Base-by-base conservation (phyloP, 2,113 vertebrate species). In the Chionodraco myersi region DNA sequence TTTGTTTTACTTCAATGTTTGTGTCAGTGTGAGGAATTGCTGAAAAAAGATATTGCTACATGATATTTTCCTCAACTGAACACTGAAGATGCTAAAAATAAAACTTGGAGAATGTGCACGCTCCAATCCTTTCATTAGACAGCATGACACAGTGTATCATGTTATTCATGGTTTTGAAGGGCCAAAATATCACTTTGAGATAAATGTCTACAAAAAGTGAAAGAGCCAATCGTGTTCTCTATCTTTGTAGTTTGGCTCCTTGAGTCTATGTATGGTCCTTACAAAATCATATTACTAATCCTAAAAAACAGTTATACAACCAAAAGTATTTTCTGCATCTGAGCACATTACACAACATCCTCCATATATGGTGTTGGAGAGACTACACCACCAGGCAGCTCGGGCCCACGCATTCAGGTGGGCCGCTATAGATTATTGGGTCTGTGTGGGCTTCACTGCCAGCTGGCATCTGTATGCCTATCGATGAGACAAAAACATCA, bases 391-490 rank as follows among this genome's bases (percentile, higher is more conserved):
- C 23, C 72, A 69, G 75, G 84, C 76, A 78, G 66, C 71, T 66
- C 48, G 45, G 83, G 79, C 88, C 89, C 83, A 89, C 89, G 82
- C 79, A 69, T 76, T 72, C 75, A 88, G 85, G 88, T 92, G 83
- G 86, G 85, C 82, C 2, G 65, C 82, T 80, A 83, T 84, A 79
- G 79, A 84, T 88, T 75, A 84, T 88, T 75, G n/a, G 57, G 26
- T 70, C 49, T 76, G 41, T 72, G 90, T 87, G 86, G 85, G 85
- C 75, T 86, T 83, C 74, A 56, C 72, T 51, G 21, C 77, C 83
- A 84, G 69, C 79, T 80, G 84, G 79, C 69, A 85, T 61, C 41
- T 53, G 67, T 34, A 30, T 36, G 15, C 67, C 48, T 67, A 61
- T 63, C 47, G 71, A 75, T 72, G 30, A 72, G 62, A 84, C 74